Evolutionary conservation across 2,113 vertebrate genomes (phyloP), one percentile per base, ranked within the genome.

Genomic region (Dromiciops gliroides): DNA sequence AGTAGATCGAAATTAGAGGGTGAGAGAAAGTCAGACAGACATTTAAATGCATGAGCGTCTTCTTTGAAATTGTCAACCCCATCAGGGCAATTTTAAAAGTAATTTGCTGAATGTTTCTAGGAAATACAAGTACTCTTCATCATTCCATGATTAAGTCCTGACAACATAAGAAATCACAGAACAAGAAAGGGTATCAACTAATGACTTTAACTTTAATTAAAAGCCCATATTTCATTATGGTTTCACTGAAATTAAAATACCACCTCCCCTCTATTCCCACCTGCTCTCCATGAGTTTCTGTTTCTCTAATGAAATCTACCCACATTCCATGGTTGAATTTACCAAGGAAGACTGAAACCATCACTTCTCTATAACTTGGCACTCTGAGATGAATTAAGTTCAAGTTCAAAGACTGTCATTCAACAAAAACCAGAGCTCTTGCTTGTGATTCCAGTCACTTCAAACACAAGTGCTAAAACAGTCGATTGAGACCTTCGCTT

Each of bases 171-270:
- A 90, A 90, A 48, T 50, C 48, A 90, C 48, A 90, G 48, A 50
- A 50, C 51, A 48, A 93, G 93, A 96, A 94, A 25, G 48, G 88
- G 93, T 95, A 75, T n/a, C 96, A 83, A 92, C 94, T 60, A 95
- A 97, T 96, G 94, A 88, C 48, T 90, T 83, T 83, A 44, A 44
- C 67, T 83, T 94, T 97, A 98, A 97, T 97, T 97, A 96, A 94
- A 94, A 3, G 0, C 88, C 93, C 97, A 89, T 97, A 93, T 97
- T 97, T 95, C 96, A 93, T 95, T 97, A 94, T 92, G 95, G 96
- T 93, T 97, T 83, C n/a, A 83, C 16, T 23, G 67, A 83, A 97
- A 97, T 92, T 89, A 23, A 90, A 95, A 95, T 92, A n/a, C 11
- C 88, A 12, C 67, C 19, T 83, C 16, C 97, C 51, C 95, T 0